Percentiles rank a stretch among this genome's conserved stretches.
phyloP scores from a whole-genome alignment of 2,888 invertebrate species.

The Agapostemon virescens region DNA sequence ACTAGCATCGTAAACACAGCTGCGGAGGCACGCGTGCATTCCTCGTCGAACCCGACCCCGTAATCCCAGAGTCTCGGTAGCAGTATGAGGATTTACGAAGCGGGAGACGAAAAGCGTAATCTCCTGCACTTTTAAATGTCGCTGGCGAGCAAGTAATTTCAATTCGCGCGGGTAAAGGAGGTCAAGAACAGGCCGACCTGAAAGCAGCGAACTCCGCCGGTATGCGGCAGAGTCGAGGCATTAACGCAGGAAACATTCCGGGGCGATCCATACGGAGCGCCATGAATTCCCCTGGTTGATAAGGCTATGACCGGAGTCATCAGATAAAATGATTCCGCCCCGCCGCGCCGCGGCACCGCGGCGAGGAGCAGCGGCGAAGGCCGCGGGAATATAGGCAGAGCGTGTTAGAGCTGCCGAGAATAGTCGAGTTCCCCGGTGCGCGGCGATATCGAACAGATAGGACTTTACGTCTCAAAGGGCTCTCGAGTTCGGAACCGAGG shows the following conservation, averaged over 20 bases:
- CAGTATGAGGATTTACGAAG: background rate
- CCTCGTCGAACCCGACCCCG: background rate
- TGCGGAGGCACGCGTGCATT: too few species aligned
- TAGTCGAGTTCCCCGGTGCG: constrained; percentile 23
- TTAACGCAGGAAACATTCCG: constrained; percentile 42
- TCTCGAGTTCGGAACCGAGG: constrained; percentile 44
- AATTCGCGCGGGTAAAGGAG: background rate
- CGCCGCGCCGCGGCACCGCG: background rate
- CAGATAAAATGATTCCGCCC: constrained; percentile 36
- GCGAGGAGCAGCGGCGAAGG: constrained; percentile 2
- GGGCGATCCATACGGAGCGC: constrained; percentile 26
- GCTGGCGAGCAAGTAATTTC: constrained; percentile 3
- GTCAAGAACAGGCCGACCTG: background rate
- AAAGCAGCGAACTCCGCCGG: constrained; percentile 12
- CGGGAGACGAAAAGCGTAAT: background rate
- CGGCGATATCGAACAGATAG: constrained; percentile 51
- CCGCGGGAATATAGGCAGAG: constrained; percentile 27
- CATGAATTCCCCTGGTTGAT: constrained; percentile 22
- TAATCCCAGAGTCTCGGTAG: background rate
- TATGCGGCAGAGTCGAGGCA: constrained; percentile 10
- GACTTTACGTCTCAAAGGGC: constrained; percentile 51
- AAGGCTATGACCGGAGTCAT: constrained; percentile 33
- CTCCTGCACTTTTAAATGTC: background rate
- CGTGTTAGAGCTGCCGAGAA: constrained; percentile 24
- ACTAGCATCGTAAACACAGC: too few species aligned